Percentiles rank a stretch among this genome's conserved stretches.
Evolutionary conservation across 2,797 vertebrate genomes (phyloP).

Genomic region (Coregonus sp.): DNA sequence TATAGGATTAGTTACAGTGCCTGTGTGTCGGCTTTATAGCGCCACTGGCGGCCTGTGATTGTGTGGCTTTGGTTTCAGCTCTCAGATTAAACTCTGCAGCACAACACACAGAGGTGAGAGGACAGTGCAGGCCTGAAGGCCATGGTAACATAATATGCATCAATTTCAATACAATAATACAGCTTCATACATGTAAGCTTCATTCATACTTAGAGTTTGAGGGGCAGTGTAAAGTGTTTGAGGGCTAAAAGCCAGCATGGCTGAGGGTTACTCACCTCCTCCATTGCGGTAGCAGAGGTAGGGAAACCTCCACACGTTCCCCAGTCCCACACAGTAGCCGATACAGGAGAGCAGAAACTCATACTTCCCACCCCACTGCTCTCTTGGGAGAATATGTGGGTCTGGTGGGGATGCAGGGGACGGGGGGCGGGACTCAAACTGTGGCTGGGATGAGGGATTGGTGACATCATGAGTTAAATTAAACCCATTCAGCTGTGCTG

Average conservation of each 20-base stretch:
- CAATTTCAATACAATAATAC: not conserved
- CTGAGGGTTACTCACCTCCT: constrained; percentile 74
- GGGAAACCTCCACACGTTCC: constrained; percentile 85
- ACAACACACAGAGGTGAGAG: constrained; percentile 12
- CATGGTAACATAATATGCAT: not conserved
- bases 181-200: constrained; percentile 3
- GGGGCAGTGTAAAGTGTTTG: not conserved
- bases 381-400: constrained; percentile 41
- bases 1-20: constrained; percentile 33
- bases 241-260: not conserved
- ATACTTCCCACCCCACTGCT: constrained; percentile 79
- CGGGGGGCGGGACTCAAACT: constrained; percentile 33
- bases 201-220: constrained; percentile 23
- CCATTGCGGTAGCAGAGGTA: constrained; percentile 88
- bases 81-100: constrained; percentile 25
- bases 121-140: constrained; percentile 33
- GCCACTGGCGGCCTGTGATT: constrained; percentile 14
- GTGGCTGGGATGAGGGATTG: constrained; percentile 24
- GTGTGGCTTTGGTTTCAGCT: constrained; percentile 30
- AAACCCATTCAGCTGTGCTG: constrained; percentile 56
- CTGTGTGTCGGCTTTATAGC: constrained; percentile 24
- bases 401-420: constrained; percentile 10
- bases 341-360: constrained; percentile 85
- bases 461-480: constrained; percentile 50
- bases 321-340: constrained; percentile 84